Evolutionary conservation across 2,113 vertebrate species (phyloP).

Genomic region (Burhinus bistriatus): DNA sequence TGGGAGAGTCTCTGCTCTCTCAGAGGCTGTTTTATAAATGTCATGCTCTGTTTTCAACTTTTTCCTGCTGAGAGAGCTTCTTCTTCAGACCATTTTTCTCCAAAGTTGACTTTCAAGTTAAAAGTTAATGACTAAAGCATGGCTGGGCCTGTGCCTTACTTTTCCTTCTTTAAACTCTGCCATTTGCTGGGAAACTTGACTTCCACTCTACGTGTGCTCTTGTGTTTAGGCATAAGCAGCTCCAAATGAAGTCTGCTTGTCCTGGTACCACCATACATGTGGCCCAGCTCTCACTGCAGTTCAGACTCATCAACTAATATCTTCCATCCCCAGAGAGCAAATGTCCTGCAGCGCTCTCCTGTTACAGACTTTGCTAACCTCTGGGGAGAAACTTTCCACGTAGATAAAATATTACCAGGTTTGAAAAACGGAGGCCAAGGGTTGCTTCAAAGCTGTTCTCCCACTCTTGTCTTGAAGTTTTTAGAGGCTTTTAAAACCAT

Average conservation of each 20-base stretch:
- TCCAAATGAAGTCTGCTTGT: not conserved
- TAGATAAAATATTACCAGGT: not conserved
- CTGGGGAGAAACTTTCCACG: not conserved
- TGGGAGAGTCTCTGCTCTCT: conserved; percentile 1
- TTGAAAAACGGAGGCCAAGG: not conserved
- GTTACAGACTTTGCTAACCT: not conserved
- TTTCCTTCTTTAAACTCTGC: not conserved
- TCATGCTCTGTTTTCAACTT: not conserved
- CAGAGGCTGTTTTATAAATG: not conserved
- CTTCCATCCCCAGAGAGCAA: not conserved
- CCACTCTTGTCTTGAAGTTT: not conserved
- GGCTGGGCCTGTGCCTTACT: not conserved
- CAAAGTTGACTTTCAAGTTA: not conserved
- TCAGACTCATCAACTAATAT: not conserved
- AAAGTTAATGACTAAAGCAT: not conserved
- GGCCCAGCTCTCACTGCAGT: not conserved
- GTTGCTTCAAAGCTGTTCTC: not conserved
- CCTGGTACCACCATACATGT: not conserved
- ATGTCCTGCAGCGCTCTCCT: not conserved
- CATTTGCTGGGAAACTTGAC: not conserved
- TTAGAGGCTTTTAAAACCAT: not conserved
- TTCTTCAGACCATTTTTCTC: not conserved
- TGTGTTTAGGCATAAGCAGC: not conserved
- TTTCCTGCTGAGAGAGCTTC: not conserved
- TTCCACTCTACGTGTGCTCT: not conserved